These are phyloP conservation scores for Maccullochella peelii DNA, from an alignment of 2,113 vertebrate species.

Conservation along the genomic window DNA sequence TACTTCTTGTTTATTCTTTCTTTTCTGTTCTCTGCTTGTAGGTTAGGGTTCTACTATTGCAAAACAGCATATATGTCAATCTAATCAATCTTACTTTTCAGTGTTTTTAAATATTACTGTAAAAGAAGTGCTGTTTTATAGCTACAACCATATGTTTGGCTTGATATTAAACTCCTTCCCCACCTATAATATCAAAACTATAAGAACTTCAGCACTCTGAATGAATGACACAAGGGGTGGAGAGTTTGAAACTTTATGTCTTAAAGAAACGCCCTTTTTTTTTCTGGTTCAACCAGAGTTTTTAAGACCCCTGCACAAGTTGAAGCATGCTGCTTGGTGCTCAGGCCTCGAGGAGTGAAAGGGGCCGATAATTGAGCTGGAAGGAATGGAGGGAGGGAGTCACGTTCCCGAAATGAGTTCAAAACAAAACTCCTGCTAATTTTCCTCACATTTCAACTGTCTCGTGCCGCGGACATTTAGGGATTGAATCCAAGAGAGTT, in stretches of 20 bases:
- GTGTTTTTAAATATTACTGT: background rate
- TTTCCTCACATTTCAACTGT: constrained; percentile 52
- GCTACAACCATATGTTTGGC: constrained; percentile 1
- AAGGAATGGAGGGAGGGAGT: constrained; percentile 89
- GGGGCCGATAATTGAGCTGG: constrained; percentile 89
- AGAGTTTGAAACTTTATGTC: constrained; percentile 46
- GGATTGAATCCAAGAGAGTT: background rate
- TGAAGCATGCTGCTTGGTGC: constrained; percentile 87
- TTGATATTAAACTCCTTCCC: background rate
- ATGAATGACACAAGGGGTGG: constrained; percentile 7
- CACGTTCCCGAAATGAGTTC: constrained; percentile 91
- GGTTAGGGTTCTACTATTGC: background rate
- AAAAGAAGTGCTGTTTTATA: background rate
- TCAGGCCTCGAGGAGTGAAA: constrained; percentile 80
- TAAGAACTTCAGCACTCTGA: background rate
- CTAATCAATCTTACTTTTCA: background rate
- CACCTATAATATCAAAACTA: background rate
- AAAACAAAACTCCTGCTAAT: constrained; percentile 88
- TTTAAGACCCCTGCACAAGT: constrained; percentile 89
- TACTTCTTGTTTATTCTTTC: background rate
- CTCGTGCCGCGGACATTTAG: constrained; percentile 19
- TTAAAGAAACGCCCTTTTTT: constrained; percentile 84
- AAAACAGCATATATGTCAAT: background rate
- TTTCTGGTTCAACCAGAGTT: constrained; percentile 85
- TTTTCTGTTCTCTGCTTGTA: background rate